Evolutionary conservation across 2,113 vertebrate genomes (phyloP).

Genomic region (Tyrannus savana): DNA sequence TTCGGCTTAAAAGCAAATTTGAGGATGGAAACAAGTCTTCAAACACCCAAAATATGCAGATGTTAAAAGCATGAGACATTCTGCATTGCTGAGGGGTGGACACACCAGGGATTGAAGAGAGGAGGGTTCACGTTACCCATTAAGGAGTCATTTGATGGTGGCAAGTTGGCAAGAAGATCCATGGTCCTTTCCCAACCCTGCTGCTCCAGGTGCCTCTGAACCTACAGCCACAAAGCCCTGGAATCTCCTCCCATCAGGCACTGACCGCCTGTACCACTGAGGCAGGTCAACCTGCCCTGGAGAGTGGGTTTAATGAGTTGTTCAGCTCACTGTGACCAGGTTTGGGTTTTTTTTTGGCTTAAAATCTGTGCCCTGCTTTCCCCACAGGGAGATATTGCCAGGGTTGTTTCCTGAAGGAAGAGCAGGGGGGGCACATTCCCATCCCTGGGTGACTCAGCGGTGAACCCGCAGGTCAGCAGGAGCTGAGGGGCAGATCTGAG

Average conservation of each 20-base stretch:
- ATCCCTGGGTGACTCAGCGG: neutral
- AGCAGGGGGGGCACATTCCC: neutral
- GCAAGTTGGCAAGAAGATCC: neutral
- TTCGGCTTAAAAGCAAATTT: neutral
- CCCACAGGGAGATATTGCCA: rapidly evolving
- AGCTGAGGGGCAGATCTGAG: neutral
- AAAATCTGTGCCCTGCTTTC: neutral
- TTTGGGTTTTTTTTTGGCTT: neutral
- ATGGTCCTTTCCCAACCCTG: neutral
- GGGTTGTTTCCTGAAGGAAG: neutral
- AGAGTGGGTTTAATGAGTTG: neutral
- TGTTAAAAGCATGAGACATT: neutral
- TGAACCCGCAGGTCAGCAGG: neutral
- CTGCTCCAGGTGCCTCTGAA: neutral
- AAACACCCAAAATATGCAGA: neutral
- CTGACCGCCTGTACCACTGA: neutral
- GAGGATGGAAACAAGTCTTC: neutral
- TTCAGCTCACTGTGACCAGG: neutral
- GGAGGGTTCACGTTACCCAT: neutral
- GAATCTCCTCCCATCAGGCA: neutral
- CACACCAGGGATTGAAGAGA: neutral
- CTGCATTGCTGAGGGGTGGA: neutral
- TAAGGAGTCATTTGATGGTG: neutral
- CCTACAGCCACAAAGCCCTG: neutral
- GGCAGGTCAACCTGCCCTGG: neutral